phyloP scores from a whole-genome alignment of 2,113 vertebrate species.

The Chloropsis hardwickii region DNA sequence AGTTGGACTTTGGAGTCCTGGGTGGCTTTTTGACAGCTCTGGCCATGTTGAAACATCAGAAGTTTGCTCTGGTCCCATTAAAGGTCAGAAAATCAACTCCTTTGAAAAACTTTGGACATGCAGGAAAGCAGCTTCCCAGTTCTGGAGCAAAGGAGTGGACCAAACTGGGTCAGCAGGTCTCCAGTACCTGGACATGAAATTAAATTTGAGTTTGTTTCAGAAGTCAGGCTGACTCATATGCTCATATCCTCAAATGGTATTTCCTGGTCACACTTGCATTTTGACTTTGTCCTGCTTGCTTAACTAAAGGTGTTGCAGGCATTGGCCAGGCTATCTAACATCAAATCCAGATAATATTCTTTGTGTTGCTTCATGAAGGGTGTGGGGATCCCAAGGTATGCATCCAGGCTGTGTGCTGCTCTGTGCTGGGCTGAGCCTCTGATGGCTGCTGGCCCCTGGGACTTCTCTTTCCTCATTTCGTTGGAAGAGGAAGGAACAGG shows the following conservation, averaged over 20 bases:
- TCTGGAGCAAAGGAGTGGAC: neutral
- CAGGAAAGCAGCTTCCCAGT: neutral
- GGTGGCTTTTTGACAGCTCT: neutral
- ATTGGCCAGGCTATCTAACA: neutral
- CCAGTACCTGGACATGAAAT: neutral
- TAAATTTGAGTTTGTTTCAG: neutral
- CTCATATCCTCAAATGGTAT: neutral
- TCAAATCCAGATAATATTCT: neutral
- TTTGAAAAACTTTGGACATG: neutral
- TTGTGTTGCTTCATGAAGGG: neutral
- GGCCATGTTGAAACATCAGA: neutral
- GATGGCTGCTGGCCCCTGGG: neutral
- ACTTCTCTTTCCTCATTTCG: neutral
- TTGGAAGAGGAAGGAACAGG: neutral
- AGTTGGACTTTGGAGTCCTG: neutral
- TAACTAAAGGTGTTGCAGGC: neutral
- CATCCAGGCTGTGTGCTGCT: neutral
- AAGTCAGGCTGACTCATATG: neutral
- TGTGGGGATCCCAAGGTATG: neutral
- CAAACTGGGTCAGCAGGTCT: neutral
- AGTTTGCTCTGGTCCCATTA: neutral
- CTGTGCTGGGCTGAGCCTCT: neutral
- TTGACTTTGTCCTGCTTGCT: neutral
- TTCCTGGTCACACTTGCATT: neutral
- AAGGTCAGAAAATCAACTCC: fast-evolving